Conservation (phyloP, 23 tunicate species). For the Styela clava region DNA sequence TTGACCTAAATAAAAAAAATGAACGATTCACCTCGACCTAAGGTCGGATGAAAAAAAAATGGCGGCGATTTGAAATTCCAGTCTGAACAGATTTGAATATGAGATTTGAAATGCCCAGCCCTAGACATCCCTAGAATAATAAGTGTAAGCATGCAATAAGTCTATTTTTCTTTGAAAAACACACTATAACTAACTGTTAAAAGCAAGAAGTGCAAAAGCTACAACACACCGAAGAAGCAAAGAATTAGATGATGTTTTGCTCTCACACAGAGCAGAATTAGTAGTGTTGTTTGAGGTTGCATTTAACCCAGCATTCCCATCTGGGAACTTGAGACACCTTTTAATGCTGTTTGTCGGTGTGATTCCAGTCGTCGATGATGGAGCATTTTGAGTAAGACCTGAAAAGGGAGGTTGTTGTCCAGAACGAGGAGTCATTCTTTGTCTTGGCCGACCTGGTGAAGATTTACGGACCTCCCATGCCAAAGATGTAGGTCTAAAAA, state of each 20-base stretch:
- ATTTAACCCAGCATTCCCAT: neutral
- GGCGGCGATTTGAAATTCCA: too few relatives aligned
- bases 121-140: too few relatives aligned
- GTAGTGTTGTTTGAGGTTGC: neutral
- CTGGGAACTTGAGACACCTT: slow-evolving; percentile 29
- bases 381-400: neutral
- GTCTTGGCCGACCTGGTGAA: slow-evolving; percentile 89
- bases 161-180: too few relatives aligned
- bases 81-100: too few relatives aligned
- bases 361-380: neutral
- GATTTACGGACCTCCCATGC: slow-evolving; percentile 98
- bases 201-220: neutral
- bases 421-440: slow-evolving; percentile 43
- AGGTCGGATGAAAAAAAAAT: too few relatives aligned
- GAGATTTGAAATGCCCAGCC: too few relatives aligned
- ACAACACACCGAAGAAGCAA: slow-evolving; percentile 16
- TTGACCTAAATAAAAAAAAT: too few relatives aligned
- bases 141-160: too few relatives aligned
- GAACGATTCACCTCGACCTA: too few relatives aligned
- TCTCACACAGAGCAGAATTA: slow-evolving; percentile 24
- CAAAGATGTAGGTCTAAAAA: slow-evolving; percentile 81
- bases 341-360: slow-evolving; percentile 9
- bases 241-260: slow-evolving; percentile 11
- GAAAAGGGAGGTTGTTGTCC: neutral
- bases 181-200: too few relatives aligned